Percentiles rank a stretch among this genome's conserved stretches.
These are phyloP conservation scores for Aphrophora alni DNA, from an alignment of 2,888 invertebrate genomes.

Conservation along the genomic window DNA sequence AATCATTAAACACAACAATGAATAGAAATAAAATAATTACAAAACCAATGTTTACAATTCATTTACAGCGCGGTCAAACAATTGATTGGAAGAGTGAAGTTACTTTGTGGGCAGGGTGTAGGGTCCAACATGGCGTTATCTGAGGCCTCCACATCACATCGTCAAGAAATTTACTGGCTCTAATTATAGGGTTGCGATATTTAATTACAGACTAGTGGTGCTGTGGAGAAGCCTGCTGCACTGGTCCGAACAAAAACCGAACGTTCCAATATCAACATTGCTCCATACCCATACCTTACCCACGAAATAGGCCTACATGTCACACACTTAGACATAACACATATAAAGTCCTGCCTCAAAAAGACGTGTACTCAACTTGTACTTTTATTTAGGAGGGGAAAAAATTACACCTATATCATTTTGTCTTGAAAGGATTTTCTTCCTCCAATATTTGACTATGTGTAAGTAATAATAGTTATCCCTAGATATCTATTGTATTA, in stretches of 20 bases:
- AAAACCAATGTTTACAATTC: background rate
- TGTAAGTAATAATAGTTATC: too few species aligned
- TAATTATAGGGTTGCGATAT: constrained; percentile 47
- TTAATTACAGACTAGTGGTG: constrained; percentile 44
- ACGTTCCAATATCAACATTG: background rate
- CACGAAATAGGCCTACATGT: background rate
- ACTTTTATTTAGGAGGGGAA: too few species aligned
- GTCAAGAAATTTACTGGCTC: constrained; percentile 44
- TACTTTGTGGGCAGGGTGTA: background rate
- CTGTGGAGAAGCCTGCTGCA: constrained; percentile 17
- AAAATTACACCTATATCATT: too few species aligned
- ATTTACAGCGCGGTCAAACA: background rate
- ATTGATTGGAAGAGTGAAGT: background rate
- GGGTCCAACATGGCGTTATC: constrained; percentile 7
- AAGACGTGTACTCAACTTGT: too few species aligned
- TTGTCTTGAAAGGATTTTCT: too few species aligned
- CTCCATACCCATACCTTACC: background rate
- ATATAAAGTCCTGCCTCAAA: too few species aligned
- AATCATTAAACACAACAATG: too few species aligned
- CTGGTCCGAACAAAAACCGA: background rate
- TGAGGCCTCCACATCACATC: constrained; percentile 9
- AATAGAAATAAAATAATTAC: too few species aligned
- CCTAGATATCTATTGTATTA: too few species aligned
- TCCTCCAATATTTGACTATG: too few species aligned
- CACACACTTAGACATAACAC: background rate